Conservation (phyloP, 2,113 vertebrate species). For the Lagenorhynchus albirostris region DNA sequence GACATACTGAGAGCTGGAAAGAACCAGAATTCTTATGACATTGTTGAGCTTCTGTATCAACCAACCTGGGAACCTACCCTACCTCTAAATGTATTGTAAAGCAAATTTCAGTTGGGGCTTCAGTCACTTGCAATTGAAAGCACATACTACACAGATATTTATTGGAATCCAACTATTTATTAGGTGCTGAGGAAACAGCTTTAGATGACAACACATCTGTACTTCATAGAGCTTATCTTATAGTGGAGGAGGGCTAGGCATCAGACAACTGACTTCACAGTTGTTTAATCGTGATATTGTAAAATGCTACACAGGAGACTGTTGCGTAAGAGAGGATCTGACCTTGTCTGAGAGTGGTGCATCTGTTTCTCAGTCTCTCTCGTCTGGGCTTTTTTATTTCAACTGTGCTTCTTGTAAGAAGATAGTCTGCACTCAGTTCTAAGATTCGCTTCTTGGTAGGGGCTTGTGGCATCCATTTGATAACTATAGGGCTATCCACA, state of each 20-base stretch:
- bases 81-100: background rate
- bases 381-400: background rate
- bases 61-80: background rate
- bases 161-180: background rate
- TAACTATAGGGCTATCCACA: background rate
- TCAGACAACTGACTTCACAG: slow-evolving; percentile 14
- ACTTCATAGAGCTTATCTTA: background rate
- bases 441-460: background rate
- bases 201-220: background rate
- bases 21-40: background rate
- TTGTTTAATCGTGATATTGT: background rate
- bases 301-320: slow-evolving; percentile 18
- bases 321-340: background rate
- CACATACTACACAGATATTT: background rate
- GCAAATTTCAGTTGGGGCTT: background rate
- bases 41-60: background rate
- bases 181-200: background rate
- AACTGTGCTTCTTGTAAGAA: slow-evolving; percentile 2
- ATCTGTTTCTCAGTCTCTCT: background rate
- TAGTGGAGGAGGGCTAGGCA: background rate
- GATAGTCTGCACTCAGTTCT: background rate
- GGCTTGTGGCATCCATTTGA: background rate
- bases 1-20: background rate
- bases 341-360: background rate
- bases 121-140: background rate